Evolutionary conservation across 2,113 vertebrate species (phyloP).

Genomic region (Ciconia stormi): DNA sequence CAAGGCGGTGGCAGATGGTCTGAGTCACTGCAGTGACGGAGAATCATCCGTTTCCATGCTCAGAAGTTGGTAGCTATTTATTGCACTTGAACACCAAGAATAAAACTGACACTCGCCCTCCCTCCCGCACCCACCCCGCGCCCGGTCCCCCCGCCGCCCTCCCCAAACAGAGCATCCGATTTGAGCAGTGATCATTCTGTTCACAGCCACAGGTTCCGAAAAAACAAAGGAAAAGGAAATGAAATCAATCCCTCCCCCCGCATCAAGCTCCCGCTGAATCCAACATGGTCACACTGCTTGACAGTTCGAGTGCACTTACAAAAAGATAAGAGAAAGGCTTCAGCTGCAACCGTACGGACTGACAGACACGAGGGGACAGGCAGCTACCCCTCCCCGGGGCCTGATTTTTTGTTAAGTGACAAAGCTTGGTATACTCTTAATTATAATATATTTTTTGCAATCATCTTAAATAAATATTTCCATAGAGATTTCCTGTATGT

Average conservation of each 20-base stretch:
- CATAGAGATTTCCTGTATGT: constrained; percentile 64
- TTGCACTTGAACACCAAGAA: constrained; percentile 86
- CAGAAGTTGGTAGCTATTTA: constrained; percentile 82
- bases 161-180: constrained; percentile 63
- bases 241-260: background rate
- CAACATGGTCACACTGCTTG: constrained; percentile 70
- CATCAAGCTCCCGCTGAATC: background rate
- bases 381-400: constrained; percentile 6
- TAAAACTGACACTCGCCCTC: constrained; percentile 76
- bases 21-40: constrained; percentile 50
- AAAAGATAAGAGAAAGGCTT: constrained; percentile 63
- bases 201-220: constrained; percentile 73
- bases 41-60: constrained; percentile 62
- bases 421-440: constrained; percentile 18
- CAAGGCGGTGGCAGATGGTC: background rate
- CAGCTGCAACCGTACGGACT: constrained; percentile 50
- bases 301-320: constrained; percentile 57
- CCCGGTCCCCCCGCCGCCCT: constrained; percentile 25
- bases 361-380: constrained; percentile 58
- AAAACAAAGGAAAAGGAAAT: constrained; percentile 22
- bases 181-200: constrained; percentile 78
- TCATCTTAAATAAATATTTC: constrained; percentile 69
- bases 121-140: constrained; percentile 14
- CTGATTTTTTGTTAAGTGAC: constrained; percentile 20
- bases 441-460: constrained; percentile 58